Base-by-base conservation (phyloP, 2,797 vertebrate genomes). In the Myiotriccus ornatus region DNA sequence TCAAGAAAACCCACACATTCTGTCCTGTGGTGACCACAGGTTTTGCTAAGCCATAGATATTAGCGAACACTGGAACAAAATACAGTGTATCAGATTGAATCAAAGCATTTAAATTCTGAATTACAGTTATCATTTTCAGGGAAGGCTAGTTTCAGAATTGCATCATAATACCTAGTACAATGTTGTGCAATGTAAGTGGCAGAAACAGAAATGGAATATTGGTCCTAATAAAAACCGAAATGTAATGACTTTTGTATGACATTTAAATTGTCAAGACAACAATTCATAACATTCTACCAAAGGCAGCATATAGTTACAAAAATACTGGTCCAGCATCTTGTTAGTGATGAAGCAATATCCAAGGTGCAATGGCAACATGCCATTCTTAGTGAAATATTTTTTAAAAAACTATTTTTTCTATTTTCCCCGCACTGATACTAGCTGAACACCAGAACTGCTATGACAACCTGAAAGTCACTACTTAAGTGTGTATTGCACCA, bases 1-100 rank as follows among this genome's bases (percentile, higher is more conserved):
- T 97, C 93, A 95, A 93, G 94, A 97, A 97, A 97, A 94, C 87
- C 87, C 94, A 96, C 93, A 95, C 83, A 96, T 90, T 94, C 95
- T 73, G 77, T 49, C 93, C 94, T 94, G 92, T 94, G 95, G 77
- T 30, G 63, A 90, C 77, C 96, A 97, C 94, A 96, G 93, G 76
- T 80, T 95, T 82, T 76, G 85, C 89, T 97, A 94, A 91, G 74
- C 87, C 94, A 96, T 76, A 95, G 87, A 88, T 94, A 94, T 87
- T 85, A 95, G 96, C 94, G 94, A 97, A 94, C 79, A 97, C 49
- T 73, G 85, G 76, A 96, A 96, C 94, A 93, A 96, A 96, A 94
- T 70, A 96, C 95, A 97, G 87, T 94, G 95, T 93, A 91, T 94
- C 80, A 94, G 94, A 91, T 90, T 93, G 84, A 94, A 93, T 87